Evolutionary conservation across 1,140 invertebrate species (phyloP).

Genomic region (Aethina tumida): DNA sequence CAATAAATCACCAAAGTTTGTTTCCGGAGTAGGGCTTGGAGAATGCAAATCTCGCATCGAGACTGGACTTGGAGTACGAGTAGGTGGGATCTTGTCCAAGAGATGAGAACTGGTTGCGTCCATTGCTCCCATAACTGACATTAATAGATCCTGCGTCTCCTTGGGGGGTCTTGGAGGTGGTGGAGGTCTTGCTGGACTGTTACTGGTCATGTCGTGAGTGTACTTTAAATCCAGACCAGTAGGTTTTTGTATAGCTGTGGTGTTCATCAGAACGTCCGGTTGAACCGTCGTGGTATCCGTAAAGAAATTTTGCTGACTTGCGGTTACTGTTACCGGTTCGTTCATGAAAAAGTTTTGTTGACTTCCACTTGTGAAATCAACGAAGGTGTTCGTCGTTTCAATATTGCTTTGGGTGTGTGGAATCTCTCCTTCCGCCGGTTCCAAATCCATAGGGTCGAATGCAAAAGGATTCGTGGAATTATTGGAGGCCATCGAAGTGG

Average conservation of each 20-base stretch:
- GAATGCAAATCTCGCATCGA: slow-evolving; percentile 68
- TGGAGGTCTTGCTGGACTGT: slow-evolving; percentile 36
- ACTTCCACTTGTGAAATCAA: slow-evolving; percentile 11
- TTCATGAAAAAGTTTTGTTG: slow-evolving; percentile 20
- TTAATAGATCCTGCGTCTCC: slow-evolving; percentile 75
- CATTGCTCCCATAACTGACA: slow-evolving; percentile 79
- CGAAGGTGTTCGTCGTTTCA: slow-evolving; percentile 13
- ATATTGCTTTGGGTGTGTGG: slow-evolving; percentile 8
- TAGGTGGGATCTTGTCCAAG: slow-evolving; percentile 68
- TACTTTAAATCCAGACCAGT: slow-evolving; percentile 31
- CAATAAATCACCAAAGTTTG: slow-evolving; percentile 54
- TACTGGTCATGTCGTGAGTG: slow-evolving; percentile 18
- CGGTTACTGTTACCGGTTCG: slow-evolving; percentile 2
- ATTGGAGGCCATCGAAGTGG: slow-evolving; percentile 29
- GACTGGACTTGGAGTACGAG: slow-evolving; percentile 70
- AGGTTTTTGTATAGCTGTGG: slow-evolving; percentile 27
- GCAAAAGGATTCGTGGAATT: slow-evolving; percentile 49
- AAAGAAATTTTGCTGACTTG: slow-evolving; percentile 11
- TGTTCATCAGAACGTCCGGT: not conserved
- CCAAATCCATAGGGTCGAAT: slow-evolving; percentile 43
- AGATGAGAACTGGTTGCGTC: slow-evolving; percentile 78
- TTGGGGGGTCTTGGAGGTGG: slow-evolving; percentile 47
- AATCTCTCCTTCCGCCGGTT: slow-evolving; percentile 37
- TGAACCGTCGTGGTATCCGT: slow-evolving; percentile 2
- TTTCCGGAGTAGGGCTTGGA: slow-evolving; percentile 73